Evolutionary conservation across 2,113 vertebrate genomes (phyloP), one percentile per base, ranked within the genome.

Genomic region (Brachypteracias leptosomus): DNA sequence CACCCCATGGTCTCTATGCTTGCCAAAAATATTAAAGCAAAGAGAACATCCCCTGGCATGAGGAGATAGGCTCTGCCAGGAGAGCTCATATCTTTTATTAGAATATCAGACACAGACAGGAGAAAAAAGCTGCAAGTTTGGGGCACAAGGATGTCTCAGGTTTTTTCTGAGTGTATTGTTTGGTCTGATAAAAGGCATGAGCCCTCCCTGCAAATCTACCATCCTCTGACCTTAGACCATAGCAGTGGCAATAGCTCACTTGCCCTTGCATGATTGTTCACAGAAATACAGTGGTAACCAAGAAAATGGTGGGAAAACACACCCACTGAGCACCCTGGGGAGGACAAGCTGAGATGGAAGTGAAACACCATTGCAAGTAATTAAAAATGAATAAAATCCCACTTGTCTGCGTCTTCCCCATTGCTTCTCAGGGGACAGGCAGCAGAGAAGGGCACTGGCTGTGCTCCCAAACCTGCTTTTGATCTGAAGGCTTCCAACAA

Each of bases 91-190:
- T 10, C 36, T 85, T 76, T 55, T 63, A 51, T 78, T 40, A 61
- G 51, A 36, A 12, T 13, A 17, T 46, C 36, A 74, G 65, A 61
- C 12, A 46, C 6, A 52, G 44, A 19, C 25, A 63, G 28, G n/a
- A 49, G 33, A 81, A 74, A 80, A 88, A 31, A 68, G 13, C 9
- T 29, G 6, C 28, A 72, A 46, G 13, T 59, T 59, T 61, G 18
- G 31, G 47, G 13, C 47, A 76, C 61, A n/a, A 0, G 0, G 8
- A 5, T 24, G 7, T 22, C 8, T 68, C 9, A 2, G 4, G 4
- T 91, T 62, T 84, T 84, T 82, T 22, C n/a, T 57, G 36, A 87
- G n/a, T 46, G 13, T 51, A 29, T 38, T 2, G 1, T 85, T 76
- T 63, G 28, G 11, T 54, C 29, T 92, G 68, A 87, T 47, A 79